A percentile compares a stretch with the other conserved stretches of the same genome.
Conservation (phyloP, 2,888 invertebrate species). For the Calliscelio sp. region DNA sequence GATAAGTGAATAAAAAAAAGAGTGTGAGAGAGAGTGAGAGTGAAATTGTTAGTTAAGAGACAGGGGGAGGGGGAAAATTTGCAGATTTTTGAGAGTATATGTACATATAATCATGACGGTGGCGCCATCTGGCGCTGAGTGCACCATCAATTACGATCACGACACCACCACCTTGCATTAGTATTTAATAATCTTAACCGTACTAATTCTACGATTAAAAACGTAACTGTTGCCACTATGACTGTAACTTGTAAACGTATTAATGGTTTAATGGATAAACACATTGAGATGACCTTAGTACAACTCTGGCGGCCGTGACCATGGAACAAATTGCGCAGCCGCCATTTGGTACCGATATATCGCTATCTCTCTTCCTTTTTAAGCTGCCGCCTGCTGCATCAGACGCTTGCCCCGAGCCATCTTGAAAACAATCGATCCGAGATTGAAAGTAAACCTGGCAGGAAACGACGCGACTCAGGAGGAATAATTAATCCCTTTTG, state of each 20-base stretch:
- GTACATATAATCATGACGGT: slow-evolving; percentile 50
- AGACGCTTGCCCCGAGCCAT: slow-evolving; percentile 48
- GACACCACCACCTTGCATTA: slow-evolving; percentile 20
- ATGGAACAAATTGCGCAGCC: slow-evolving; percentile 12
- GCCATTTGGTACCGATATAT: slow-evolving; percentile 36
- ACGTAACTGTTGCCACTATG: slow-evolving; percentile 55
- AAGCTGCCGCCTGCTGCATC: slow-evolving; percentile 50
- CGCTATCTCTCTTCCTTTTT: slow-evolving; percentile 44
- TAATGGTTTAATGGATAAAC: slow-evolving; percentile 27
- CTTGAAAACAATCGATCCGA: slow-evolving; percentile 38
- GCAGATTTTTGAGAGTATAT: slow-evolving; percentile 41
- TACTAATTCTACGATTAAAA: slow-evolving; percentile 37
- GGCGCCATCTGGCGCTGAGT: neutral
- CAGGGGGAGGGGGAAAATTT: neutral
- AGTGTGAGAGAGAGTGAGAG: slow-evolving; percentile 55
- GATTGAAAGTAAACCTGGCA: slow-evolving; percentile 55
- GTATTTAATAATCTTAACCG: slow-evolving; percentile 33
- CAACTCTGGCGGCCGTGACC: slow-evolving; percentile 40
- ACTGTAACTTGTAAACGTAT: slow-evolving; percentile 61
- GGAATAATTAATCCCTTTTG: slow-evolving; percentile 43
- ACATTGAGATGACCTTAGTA: slow-evolving; percentile 52
- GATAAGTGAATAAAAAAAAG: slow-evolving; percentile 1
- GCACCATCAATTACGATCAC: slow-evolving; percentile 55
- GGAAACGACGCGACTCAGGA: slow-evolving; percentile 14
- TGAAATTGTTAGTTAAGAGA: slow-evolving; percentile 43